Evolutionary conservation across 2,113 vertebrate genomes (phyloP).

Genomic region (Taxidea taxus): DNA sequence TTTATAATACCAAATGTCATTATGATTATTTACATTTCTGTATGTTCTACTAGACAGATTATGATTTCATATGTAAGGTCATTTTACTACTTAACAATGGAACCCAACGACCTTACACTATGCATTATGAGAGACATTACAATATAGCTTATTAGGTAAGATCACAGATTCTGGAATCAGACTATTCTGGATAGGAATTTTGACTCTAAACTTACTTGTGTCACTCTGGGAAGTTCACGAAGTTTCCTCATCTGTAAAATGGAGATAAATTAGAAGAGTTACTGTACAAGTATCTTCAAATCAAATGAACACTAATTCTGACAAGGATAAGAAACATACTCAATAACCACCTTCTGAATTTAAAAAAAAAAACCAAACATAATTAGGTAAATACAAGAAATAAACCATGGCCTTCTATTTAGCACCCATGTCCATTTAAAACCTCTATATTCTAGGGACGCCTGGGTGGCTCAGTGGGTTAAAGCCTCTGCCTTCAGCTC

Average conservation of each 20-base stretch:
- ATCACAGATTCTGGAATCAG: neutral
- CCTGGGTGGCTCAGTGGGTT: no score
- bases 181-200: neutral
- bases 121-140: neutral
- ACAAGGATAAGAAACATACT: neutral
- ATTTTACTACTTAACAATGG: neutral
- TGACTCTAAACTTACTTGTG: neutral
- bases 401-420: neutral
- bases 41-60: neutral
- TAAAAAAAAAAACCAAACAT: neutral
- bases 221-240: neutral
- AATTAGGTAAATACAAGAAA: neutral
- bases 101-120: neutral
- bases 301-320: neutral
- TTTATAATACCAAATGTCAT: neutral
- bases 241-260: slow-evolving; percentile 21
- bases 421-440: neutral
- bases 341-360: neutral
- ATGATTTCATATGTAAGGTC: neutral
- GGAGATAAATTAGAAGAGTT: neutral
- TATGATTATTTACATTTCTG: slow-evolving; percentile 25
- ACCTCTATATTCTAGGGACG: neutral
- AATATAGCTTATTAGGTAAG: neutral
- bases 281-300: neutral
- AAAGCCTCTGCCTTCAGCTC: no score